Conservation (phyloP, 2,888 invertebrate genomes). For the Drosophila helvetica region DNA sequence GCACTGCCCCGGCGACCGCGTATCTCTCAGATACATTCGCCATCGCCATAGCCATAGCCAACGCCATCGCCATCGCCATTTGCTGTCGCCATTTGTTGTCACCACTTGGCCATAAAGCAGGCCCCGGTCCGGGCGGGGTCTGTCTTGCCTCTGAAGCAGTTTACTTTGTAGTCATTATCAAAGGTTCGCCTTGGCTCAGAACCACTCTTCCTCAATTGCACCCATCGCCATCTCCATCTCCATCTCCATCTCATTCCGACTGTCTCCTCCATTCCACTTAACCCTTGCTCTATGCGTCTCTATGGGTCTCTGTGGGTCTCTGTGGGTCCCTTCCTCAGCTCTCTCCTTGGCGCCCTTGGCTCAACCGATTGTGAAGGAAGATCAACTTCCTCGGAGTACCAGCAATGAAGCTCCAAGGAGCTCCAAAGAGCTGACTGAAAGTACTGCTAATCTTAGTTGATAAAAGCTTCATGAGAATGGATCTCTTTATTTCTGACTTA, state of each 20-base stretch:
- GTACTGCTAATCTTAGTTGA: conserved; percentile 2
- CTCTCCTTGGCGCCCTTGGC: conserved; percentile 13
- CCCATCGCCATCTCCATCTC: not conserved
- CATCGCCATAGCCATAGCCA: conserved; percentile 9
- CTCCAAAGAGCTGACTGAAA: conserved; percentile 1
- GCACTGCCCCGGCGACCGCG: conserved; percentile 23
- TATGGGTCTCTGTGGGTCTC: no score
- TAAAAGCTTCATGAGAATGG: no score
- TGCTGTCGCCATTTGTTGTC: conserved; percentile 23
- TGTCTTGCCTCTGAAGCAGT: conserved; percentile 9
- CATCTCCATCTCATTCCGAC: not conserved
- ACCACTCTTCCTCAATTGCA: conserved; percentile 4
- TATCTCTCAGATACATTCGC: conserved; percentile 37
- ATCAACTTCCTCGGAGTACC: conserved; percentile 21
- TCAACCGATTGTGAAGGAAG: conserved; percentile 18
- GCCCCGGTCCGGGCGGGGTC: not conserved
- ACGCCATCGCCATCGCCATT: conserved; percentile 9
- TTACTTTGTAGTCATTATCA: conserved; percentile 62
- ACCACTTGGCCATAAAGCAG: conserved; percentile 29
- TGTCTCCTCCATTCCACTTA: not conserved
- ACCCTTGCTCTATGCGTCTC: not conserved
- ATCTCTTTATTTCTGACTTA: no score
- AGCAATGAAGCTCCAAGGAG: not conserved
- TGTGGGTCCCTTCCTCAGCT: not conserved
- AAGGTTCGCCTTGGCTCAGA: conserved; percentile 25